A percentile compares a stretch with the other conserved stretches of the same genome.
phyloP scores from a whole-genome alignment of 2,888 invertebrate genomes.

The Tetranychus truncatus region DNA sequence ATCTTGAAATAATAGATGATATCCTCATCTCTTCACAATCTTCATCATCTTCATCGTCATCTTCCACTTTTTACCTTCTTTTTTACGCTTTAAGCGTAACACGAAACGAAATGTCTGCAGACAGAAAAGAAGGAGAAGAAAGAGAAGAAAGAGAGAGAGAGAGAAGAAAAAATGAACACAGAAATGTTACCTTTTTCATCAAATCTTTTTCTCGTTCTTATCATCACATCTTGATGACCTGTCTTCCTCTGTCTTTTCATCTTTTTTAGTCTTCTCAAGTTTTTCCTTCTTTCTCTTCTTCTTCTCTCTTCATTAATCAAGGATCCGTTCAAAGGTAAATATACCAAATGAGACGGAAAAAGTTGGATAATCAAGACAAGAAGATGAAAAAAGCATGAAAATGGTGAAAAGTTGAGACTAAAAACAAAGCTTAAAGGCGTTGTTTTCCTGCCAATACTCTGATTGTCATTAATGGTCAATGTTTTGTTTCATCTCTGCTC shows the following conservation, averaged over 20 bases:
- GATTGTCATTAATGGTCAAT: too few species aligned
- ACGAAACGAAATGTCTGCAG: not conserved
- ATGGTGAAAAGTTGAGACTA: not conserved
- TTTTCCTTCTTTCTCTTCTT: not conserved
- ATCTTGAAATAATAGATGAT: not conserved
- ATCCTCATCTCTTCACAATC: not conserved
- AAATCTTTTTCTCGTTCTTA: not conserved
- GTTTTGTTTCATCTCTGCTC: too few species aligned
- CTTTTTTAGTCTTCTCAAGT: not conserved
- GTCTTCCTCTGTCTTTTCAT: not conserved
- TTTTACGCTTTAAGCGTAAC: not conserved
- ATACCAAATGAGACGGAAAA: not conserved
- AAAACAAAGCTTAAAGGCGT: not conserved
- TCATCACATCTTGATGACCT: slow-evolving; percentile 8
- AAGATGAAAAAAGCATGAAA: not conserved
- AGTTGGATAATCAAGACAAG: not conserved
- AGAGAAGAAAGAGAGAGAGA: too few species aligned
- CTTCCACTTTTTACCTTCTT: too few species aligned
- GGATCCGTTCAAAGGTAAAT: not conserved
- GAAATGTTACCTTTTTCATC: not conserved
- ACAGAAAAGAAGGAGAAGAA: too few species aligned
- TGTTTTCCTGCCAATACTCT: too few species aligned
- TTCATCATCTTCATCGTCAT: not conserved
- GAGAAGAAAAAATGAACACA: too few species aligned
- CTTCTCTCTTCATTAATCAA: slow-evolving; percentile 5